Percentiles rank a stretch among this genome's conserved stretches.
phyloP scores from a whole-genome alignment of 2,113 vertebrate species.

The Toxotes jaculatrix region DNA sequence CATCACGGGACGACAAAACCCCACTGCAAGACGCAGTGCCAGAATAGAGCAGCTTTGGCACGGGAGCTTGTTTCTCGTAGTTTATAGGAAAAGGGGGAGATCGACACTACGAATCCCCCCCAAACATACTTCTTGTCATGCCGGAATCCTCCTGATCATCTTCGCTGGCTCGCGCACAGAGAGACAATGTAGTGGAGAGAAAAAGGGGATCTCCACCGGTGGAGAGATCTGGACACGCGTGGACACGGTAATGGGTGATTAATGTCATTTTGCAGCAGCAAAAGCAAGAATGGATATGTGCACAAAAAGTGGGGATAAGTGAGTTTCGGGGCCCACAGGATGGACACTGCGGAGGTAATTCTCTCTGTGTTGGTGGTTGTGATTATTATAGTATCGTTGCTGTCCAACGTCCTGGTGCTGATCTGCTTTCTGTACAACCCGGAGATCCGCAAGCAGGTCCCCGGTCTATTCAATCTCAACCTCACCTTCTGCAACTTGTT shows the following conservation, averaged over 20 bases:
- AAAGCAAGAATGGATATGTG: slow-evolving; percentile 65
- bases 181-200: slow-evolving; percentile 82
- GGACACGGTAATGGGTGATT: slow-evolving; percentile 72
- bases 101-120: neutral
- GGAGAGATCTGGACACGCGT: slow-evolving; percentile 67
- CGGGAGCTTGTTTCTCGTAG: slow-evolving; percentile 32
- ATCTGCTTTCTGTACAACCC: slow-evolving; percentile 94
- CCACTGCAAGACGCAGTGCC: slow-evolving; percentile 69
- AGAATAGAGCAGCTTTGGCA: slow-evolving; percentile 61
- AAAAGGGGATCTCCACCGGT: slow-evolving; percentile 60
- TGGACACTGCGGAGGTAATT: slow-evolving; percentile 92
- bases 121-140: slow-evolving; percentile 63
- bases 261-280: slow-evolving; percentile 59
- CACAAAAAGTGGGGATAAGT: slow-evolving; percentile 68
- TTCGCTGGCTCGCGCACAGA: slow-evolving; percentile 58
- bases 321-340: slow-evolving; percentile 80
- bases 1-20: slow-evolving; percentile 70
- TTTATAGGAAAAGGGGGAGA: slow-evolving; percentile 26
- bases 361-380: slow-evolving; percentile 89
- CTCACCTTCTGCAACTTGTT: slow-evolving; percentile 98
- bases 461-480: slow-evolving; percentile 97
- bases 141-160: slow-evolving; percentile 62
- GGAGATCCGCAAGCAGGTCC: slow-evolving; percentile 96
- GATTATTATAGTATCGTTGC: slow-evolving; percentile 93
- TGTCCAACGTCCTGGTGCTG: slow-evolving; percentile 98